These are phyloP conservation scores for Carduelis carduelis DNA, from an alignment of 2,797 vertebrate genomes.

Conservation along the genomic window DNA sequence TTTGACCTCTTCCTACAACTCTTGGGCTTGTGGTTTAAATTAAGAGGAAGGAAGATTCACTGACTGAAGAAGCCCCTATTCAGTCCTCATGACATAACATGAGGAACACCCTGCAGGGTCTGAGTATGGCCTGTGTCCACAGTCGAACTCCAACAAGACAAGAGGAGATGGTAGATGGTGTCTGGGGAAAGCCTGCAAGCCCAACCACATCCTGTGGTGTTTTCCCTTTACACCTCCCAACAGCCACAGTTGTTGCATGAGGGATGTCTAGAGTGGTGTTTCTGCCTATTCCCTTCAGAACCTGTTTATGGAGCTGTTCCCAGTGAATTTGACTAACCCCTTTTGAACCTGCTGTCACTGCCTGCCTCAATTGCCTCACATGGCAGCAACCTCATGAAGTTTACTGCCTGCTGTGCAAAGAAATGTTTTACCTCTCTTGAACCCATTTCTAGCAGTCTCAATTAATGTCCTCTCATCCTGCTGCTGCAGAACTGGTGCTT, in stretches of 20 bases:
- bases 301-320: neutral
- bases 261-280: neutral
- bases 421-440: neutral
- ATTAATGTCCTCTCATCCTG: neutral
- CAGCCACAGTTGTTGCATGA: accelerated
- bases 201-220: neutral
- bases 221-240: neutral
- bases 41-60: neutral
- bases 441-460: neutral
- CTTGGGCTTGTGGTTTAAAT: neutral
- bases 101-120: neutral
- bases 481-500: neutral
- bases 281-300: neutral
- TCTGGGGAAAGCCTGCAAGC: neutral
- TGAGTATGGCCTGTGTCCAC: neutral
- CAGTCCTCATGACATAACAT: neutral
- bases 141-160: accelerated
- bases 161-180: neutral
- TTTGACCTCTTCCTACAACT: neutral
- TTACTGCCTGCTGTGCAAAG: neutral
- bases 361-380: neutral
- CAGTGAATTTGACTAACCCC: neutral
- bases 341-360: neutral
- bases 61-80: neutral
- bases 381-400: neutral